Base-by-base conservation (phyloP, 2,113 vertebrate species). In the Pyrgilauda ruficollis region DNA sequence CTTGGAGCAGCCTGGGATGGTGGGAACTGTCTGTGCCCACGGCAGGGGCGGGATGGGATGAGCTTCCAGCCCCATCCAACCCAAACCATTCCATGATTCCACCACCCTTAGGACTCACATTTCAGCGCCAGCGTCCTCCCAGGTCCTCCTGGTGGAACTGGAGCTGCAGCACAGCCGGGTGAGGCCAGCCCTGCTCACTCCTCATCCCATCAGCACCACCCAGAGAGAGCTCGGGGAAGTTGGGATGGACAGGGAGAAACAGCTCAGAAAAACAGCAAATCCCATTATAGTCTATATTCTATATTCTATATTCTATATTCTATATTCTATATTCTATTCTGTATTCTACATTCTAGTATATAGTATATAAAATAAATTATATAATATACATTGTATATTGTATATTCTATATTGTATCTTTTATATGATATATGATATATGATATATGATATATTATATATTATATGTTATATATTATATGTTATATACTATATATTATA, bases 31-130 rank as follows among this genome's bases (percentile, higher is more conserved):
- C 46, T 7, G 4, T 28, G 49, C 24, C 11, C 28, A 11, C 11
- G 23, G 28, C 4, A 21, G 62, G 76, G 39, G 15, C 6, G 33
- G 33, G n/a, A 37, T 4, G 35, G 19, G 43, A 66, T 24, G 43
- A 13, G 7, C 9, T 53, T 39, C 2, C 2, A 69, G 15, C 10
- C 39, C 33, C 10, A 62, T 52, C 55, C 46, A 14, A 18, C 14
- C 33, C 33, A 15, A 77, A 14, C 30, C 26, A 35, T 33, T 44
- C 55, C 10, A 3, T 1, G 53, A 17, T 27, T 20, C 39, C 24
- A 2, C 3, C 28, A 39, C 5, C n/a, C 35, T 27, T 0, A 4
- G 35, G 22, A 18, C 4, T 47, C 16, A 2, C 9, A 31, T 28
- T 37, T 26, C 15, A 37, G 17, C 8, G 21, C 3, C 5, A 10